Conservation (phyloP, 1,140 invertebrate species). For the Lasaia peninsularis region DNA sequence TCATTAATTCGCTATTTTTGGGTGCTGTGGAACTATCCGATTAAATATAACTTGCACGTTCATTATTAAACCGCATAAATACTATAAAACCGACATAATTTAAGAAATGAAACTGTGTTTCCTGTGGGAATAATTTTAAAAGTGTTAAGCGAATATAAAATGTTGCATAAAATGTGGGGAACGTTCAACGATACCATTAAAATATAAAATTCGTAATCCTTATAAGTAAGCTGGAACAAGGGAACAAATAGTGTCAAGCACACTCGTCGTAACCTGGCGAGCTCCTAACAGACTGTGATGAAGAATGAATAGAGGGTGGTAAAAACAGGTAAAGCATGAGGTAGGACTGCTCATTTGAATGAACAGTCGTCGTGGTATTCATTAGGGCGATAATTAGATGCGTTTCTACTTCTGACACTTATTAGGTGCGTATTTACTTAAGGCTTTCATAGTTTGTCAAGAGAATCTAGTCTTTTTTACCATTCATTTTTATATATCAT, state of each 20-base stretch:
- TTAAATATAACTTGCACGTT: background rate
- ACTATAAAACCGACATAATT: background rate
- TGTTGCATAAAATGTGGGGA: background rate
- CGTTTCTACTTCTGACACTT: constrained; percentile 18
- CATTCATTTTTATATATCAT: background rate
- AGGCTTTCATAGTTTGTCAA: constrained; percentile 7
- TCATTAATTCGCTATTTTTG: too few species aligned
- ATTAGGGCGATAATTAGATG: constrained; percentile 21
- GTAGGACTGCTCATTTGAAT: constrained; percentile 23
- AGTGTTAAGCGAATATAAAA: background rate
- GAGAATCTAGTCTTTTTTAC: background rate
- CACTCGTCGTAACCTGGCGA: constrained; percentile 46
- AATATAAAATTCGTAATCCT: constrained; percentile 5
- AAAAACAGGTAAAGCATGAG: constrained; percentile 28
- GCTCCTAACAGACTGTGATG: constrained; percentile 51
- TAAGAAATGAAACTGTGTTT: background rate
- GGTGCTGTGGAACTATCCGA: too few species aligned
- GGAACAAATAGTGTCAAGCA: constrained; percentile 48
- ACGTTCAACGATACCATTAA: background rate
- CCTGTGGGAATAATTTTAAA: background rate
- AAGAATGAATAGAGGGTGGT: constrained; percentile 43
- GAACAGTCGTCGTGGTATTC: constrained; percentile 33
- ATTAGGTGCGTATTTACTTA: constrained; percentile 12
- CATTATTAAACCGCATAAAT: background rate
- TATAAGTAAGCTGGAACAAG: constrained; percentile 25